Evolutionary conservation across 2,113 vertebrate genomes (phyloP).

Genomic region (Tyrannus savana): DNA sequence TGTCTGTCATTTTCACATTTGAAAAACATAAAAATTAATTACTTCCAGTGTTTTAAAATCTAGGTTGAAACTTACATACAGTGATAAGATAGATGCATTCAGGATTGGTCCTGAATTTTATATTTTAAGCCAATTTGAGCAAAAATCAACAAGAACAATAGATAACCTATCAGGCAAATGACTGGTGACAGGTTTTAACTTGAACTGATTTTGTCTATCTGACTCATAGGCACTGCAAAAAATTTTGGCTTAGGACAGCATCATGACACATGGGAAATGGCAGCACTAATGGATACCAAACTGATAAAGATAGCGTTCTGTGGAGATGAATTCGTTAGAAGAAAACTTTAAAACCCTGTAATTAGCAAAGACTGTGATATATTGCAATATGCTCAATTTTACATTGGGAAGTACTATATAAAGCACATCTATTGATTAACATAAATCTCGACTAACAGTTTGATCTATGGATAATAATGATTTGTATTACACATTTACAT

Average conservation of each 20-base stretch:
- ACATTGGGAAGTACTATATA: background rate
- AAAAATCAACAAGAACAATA: background rate
- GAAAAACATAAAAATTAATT: background rate
- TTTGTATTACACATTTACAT: background rate
- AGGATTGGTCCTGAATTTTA: background rate
- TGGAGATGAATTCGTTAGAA: background rate
- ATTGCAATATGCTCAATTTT: conserved; percentile 20
- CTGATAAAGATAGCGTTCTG: background rate
- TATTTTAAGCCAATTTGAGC: background rate
- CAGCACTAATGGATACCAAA: background rate
- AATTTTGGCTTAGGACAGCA: background rate
- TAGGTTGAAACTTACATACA: background rate
- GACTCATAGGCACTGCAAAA: background rate
- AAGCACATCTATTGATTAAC: conserved; percentile 41
- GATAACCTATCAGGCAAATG: background rate
- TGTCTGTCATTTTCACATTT: background rate
- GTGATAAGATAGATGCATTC: background rate
- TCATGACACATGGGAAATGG: background rate
- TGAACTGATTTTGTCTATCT: background rate
- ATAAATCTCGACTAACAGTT: background rate
- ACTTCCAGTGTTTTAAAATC: background rate
- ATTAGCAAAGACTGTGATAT: conserved; percentile 15
- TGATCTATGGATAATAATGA: conserved; percentile 22
- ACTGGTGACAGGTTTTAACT: background rate
- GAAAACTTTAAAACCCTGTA: conserved; percentile 7